Percentiles rank a stretch among this genome's conserved stretches.
phyloP scores from a whole-genome alignment of 2,797 vertebrate genomes.

The Malacoctenus gilli region DNA sequence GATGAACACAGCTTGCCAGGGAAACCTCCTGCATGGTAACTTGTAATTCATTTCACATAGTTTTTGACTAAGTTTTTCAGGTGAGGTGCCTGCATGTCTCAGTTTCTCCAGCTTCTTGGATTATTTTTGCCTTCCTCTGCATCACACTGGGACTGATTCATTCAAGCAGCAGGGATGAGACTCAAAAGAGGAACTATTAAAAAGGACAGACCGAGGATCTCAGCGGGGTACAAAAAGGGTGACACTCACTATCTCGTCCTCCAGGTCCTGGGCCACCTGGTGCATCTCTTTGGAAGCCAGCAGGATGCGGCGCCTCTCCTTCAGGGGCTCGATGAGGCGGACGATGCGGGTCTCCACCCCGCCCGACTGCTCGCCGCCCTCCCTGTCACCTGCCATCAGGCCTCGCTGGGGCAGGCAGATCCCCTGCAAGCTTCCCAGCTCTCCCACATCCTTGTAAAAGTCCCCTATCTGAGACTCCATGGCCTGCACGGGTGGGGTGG shows the following conservation, averaged over 20 bases:
- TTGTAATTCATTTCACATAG: too few species aligned
- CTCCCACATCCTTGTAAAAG: constrained; percentile 89
- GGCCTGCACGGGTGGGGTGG: constrained; percentile 71
- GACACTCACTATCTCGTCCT: constrained; percentile 87
- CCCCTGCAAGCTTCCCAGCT: constrained; percentile 84
- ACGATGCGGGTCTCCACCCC: constrained; percentile 89
- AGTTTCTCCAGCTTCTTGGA: too few species aligned
- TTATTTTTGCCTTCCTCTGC: too few species aligned
- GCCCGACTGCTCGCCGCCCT: constrained; percentile 82
- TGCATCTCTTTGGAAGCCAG: constrained; percentile 95
- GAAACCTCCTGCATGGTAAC: too few species aligned
- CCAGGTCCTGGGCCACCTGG: constrained; percentile 92
- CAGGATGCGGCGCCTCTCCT: constrained; percentile 90
- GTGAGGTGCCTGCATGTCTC: too few species aligned
- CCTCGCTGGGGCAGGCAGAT: constrained; percentile 83
- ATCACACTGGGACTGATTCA: too few species aligned
- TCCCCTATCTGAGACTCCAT: constrained; percentile 94
- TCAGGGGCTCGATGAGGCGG: constrained; percentile 92
- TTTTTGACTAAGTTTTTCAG: too few species aligned
- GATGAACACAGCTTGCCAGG: too few species aligned
- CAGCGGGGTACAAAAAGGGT: too few species aligned
- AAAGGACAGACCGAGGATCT: too few species aligned
- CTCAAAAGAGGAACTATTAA: too few species aligned
- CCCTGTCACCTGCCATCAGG: constrained; percentile 74
- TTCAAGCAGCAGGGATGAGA: too few species aligned